Evolutionary conservation across 2,113 vertebrate species (phyloP).

Genomic region (Theristicus caerulescens): DNA sequence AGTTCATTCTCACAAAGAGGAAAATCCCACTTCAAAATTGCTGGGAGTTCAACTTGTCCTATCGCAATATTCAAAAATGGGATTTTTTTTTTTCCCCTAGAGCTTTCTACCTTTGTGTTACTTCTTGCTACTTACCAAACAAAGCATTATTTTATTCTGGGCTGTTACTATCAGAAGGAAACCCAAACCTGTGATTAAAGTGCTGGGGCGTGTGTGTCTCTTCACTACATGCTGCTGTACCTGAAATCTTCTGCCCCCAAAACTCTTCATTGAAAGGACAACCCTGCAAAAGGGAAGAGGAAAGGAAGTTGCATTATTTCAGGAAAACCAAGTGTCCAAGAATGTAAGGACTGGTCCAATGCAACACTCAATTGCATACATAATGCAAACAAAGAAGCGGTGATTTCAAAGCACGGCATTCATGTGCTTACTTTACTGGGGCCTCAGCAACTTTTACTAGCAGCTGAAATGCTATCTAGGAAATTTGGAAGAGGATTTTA

Average conservation of each 20-base stretch:
- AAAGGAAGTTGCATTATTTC: neutral
- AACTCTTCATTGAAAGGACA: neutral
- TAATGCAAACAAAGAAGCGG: neutral
- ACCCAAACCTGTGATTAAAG: neutral
- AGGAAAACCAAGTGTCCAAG: neutral
- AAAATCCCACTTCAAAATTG: neutral
- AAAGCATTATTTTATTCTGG: neutral
- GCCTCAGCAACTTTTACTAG: neutral
- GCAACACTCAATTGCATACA: neutral
- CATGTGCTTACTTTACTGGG: neutral
- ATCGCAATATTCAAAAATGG: neutral
- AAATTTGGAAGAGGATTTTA: neutral
- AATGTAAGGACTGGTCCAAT: neutral
- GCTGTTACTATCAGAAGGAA: neutral
- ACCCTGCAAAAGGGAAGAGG: neutral
- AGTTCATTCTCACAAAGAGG: neutral
- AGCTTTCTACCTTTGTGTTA: neutral
- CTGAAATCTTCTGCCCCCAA: neutral
- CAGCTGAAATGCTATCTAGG: neutral
- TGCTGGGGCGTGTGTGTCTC: neutral
- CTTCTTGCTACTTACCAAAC: neutral
- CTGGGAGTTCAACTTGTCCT: neutral
- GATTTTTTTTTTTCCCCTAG: neutral
- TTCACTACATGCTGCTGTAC: neutral
- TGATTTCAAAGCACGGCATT: neutral